Percentiles rank a stretch among this genome's conserved stretches.
These are phyloP conservation scores for Magallana gigas DNA, from an alignment of 1,140 invertebrate species.

Conservation along the genomic window DNA sequence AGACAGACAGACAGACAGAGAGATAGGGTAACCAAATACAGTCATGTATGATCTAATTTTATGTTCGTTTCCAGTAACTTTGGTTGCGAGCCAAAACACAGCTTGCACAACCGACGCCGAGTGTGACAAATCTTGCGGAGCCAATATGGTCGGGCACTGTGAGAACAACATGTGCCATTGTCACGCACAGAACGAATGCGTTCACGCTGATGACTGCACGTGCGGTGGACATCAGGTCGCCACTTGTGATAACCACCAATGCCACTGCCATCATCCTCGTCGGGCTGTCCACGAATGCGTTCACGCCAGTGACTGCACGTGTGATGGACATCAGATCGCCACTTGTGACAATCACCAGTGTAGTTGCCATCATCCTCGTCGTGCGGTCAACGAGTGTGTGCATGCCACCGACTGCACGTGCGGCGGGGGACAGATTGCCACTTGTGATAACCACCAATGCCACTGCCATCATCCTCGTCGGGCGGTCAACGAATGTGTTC, in stretches of 20 bases:
- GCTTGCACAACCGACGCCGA: not conserved
- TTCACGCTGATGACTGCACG: not conserved
- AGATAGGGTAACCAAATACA: no score
- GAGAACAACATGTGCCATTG: not conserved
- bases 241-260: slow-evolving; percentile 16
- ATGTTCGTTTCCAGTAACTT: not conserved
- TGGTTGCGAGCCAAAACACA: not conserved
- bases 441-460: slow-evolving; percentile 3
- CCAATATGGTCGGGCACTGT: slow-evolving; percentile 6
- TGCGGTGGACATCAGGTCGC: slow-evolving; percentile 6
- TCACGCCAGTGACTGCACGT: not conserved
- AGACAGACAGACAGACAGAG: no score
- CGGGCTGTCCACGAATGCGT: not conserved
- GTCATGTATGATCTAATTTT: no score
- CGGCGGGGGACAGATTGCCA: not conserved
- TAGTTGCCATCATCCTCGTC: not conserved
- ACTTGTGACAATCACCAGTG: slow-evolving; percentile 12
- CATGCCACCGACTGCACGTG: not conserved
- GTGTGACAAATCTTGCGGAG: not conserved
- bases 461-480: slow-evolving; percentile 1
- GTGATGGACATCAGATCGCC: not conserved
- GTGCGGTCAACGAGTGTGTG: not conserved
- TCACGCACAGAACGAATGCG: slow-evolving; percentile 1
- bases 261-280: slow-evolving; percentile 9
- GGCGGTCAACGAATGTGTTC: not conserved